Conservation (phyloP, 2,888 invertebrate genomes). For the Drosophila demipolita region DNA sequence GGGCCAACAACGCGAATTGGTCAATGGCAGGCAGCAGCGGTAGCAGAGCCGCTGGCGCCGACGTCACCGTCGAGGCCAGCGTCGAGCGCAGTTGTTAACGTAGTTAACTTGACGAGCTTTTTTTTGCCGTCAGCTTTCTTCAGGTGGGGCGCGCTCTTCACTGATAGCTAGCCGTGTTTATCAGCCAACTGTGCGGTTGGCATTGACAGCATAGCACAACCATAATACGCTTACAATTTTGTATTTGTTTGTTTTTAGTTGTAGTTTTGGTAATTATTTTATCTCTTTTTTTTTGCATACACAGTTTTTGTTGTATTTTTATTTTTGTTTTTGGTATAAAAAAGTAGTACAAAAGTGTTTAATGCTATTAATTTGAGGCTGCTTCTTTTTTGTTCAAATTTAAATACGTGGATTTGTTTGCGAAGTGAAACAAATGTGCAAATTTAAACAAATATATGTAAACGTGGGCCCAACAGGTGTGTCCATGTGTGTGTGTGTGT, state of each 20-base stretch:
- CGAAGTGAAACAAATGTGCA: constrained; percentile 72
- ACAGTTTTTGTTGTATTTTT: constrained; percentile 49
- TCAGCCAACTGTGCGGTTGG: constrained; percentile 61
- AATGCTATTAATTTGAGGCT: constrained; percentile 60
- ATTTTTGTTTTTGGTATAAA: constrained; percentile 63
- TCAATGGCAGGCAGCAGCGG: constrained; percentile 52
- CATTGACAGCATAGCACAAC: constrained; percentile 64
- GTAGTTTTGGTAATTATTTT: constrained; percentile 33
- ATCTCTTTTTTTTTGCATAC: constrained; percentile 63
- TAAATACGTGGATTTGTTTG: constrained; percentile 74
- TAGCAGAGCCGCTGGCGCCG: constrained; percentile 9
- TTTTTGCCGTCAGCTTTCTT: constrained; percentile 67
- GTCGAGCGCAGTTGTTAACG: constrained; percentile 53
- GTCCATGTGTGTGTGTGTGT: constrained; percentile 18
- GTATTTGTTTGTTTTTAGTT: constrained; percentile 22
- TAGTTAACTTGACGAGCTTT: constrained; percentile 66
- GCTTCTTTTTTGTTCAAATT: constrained; percentile 43
- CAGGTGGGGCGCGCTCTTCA: constrained; percentile 57
- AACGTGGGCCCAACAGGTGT: constrained; percentile 65
- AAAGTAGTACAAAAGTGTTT: constrained; percentile 73
- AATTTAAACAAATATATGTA: constrained; percentile 68
- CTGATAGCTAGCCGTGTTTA: constrained; percentile 59
- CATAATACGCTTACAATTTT: constrained; percentile 43
- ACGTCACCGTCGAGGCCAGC: constrained; percentile 30
- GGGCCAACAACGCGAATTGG: constrained; percentile 55